Evolutionary conservation across 2,797 vertebrate genomes (phyloP), one percentile per base, ranked within the genome.

Genomic region (Pseudopleuronectes americanus): DNA sequence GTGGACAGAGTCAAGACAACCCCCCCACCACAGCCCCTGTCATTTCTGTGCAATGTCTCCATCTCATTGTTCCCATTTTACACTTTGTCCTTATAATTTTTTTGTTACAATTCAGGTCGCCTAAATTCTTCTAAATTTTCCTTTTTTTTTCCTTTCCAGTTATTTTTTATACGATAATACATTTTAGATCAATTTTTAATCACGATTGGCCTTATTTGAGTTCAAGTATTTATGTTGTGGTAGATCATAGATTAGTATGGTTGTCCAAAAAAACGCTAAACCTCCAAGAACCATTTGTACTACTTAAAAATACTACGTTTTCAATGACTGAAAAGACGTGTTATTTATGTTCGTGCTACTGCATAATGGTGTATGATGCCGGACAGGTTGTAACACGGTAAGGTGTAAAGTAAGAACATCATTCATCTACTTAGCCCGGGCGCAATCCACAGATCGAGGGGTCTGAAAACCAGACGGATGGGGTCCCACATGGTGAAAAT

Each of bases 401-500:
- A 90, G 87, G 87, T 89, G 91, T 92, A 94, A 94, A 91, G 91
- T 90, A 90, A 91, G 91, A 90, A 93, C 95, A 95, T 96, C 94
- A 94, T 95, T 95, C 95, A 96, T 92, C 24, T 88, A 88, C 90
- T 94, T 94, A 95, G 93, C 93, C 89, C 86, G 92, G 92, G 91
- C 92, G 92, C 93, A 95, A 73, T 84, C 56, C 68, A 70, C 68
- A 79, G 56, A 79, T 51, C 65, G 59, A 94, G 91, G 93, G 93
- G 93, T 93, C 91, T 85, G 86, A 21, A 87, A 89, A 48, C 33
- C 24, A 76, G 95, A 96, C 93, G 94, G 96, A 96, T 95, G 94
- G 60, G 68, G 79, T 71, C 94, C 95, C 94, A 94, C 93, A 96
- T 95, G 92, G 90, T 95, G 93, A 96, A 96, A 96, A 95, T 96